Percentiles rank a stretch among this genome's conserved stretches.
These are phyloP conservation scores for Cryptotis parvus DNA, from an alignment of 2,113 vertebrate species.

Conservation along the genomic window DNA sequence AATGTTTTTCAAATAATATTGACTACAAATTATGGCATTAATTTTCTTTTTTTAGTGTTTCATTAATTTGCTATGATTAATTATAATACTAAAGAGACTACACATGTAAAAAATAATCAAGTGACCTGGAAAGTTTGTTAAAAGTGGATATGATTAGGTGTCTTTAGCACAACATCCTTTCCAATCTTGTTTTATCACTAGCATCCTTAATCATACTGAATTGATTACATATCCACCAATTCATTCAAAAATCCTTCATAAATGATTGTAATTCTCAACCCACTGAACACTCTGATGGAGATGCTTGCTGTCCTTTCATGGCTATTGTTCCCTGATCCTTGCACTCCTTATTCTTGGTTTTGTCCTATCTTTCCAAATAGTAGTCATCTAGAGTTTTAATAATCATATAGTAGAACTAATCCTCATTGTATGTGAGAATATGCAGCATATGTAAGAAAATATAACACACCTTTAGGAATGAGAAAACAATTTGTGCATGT, in stretches of 20 bases:
- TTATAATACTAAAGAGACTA: neutral
- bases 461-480: neutral
- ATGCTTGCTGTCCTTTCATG: neutral
- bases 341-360: neutral
- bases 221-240: neutral
- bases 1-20: constrained; percentile 61
- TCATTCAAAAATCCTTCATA: neutral
- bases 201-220: neutral
- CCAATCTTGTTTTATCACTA: neutral
- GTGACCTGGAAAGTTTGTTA: neutral
- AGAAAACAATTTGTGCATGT: neutral
- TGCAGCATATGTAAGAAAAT: neutral
- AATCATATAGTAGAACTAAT: neutral
- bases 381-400: neutral
- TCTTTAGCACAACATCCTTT: neutral
- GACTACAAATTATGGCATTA: constrained; percentile 52
- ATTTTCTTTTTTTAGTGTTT: neutral
- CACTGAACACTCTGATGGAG: neutral
- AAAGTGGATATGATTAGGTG: neutral
- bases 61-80: constrained; percentile 53
- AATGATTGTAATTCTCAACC: neutral
- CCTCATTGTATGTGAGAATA: neutral
- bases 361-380: neutral
- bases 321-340: neutral
- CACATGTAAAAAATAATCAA: neutral